Evolutionary conservation across 2,888 invertebrate species (phyloP), one percentile per base, ranked within the genome.

Genomic region (Griposia aprilina): DNA sequence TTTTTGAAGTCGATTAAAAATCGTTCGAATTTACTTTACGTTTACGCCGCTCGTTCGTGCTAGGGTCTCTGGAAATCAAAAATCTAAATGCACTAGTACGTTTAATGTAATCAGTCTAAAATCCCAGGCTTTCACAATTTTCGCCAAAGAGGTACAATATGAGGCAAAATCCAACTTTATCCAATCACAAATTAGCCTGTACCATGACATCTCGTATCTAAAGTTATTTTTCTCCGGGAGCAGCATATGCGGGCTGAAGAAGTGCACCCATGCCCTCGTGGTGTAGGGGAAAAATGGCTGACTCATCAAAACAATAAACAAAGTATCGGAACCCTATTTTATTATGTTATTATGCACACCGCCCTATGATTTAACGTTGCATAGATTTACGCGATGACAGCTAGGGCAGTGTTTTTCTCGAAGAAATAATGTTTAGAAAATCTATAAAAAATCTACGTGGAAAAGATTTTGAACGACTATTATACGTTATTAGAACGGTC

Each of bases 251-350:
- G 95, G 95, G 95, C 85, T 83, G 85, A 85, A 82, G 81, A 85
- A 90, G 80, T 90, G 92, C 92, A 92, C 88, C 90, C 85, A 87
- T 84, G 87, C 86, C 90, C 87, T 90, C 88, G 87, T 88, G 91
- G 89, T 88, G 86, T 88, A 86, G 96, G 96, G 96, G 92, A 92
- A 91, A 93, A 94, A 93, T 84, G 83, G 97, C 96, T 91, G 93
- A 96, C 93, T 97, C 97, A 97, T 97, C 97, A 97, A 97, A 97
- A 97, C 97, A 97, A 97, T 97, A 97, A 97, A 97, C 97, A 97
- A 96, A 97, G 96, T 96, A 96, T 96, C 96, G 93, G 92, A 90
- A 91, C 93, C 95, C 96, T 92, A 95, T 96, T 96, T 95, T 95
- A 95, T 96, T 95, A 95, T 96, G 93, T 95, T 96, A 96, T 96